Base-by-base conservation (phyloP, 2,113 vertebrate species). In the Hypanus sabinus region DNA sequence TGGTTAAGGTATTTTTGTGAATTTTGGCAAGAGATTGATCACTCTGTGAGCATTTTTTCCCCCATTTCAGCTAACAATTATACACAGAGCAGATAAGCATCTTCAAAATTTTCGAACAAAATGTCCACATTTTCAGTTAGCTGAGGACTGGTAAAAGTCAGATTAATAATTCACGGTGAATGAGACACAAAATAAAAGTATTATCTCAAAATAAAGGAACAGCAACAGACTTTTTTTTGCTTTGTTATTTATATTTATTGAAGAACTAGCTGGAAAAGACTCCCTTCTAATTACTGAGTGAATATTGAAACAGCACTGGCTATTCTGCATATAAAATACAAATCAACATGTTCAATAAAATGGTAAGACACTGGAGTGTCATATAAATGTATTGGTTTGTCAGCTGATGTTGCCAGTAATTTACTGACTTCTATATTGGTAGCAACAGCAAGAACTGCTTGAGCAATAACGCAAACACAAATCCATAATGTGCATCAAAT, bases 401-500 rank as follows among this genome's bases (percentile, higher is more conserved):
- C 60, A 16, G 5, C 57, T 88, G 83, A 12, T 30, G 6, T 14
- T 55, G 83, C 12, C 6, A 62, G 18, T 90, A 33, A 90, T 65
- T 65, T 90, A 90, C 33, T n/a, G 30, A 73, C 38, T 55, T 55
- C 70, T 93, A 30, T 55, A 75, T 75, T 46, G 33, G 20, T 11
- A 46, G 36, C 3, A 93, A 20, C 91, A 75, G 22, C 1, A 11
- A 38, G 91, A 93, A 30, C 4, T 55, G 68, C 20, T 55, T 73
- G 70, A 73, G 71, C 68, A 93, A 22, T 73, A 73, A 93, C 73
- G 18, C 68, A 73, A 93, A 93, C 10, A 75, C 38, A 93, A 93
- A 71, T 93, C 91, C 24, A 30, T 93, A 70, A 71, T 38, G 6
- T 55, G 91, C 24, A 93, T 75, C 38, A 55, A 93, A 73, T 71